Percentiles rank a stretch among this genome's conserved stretches.
These are phyloP conservation scores for Drosophila bifasciata DNA, from an alignment of 1,140 invertebrate genomes.

Conservation along the genomic window DNA sequence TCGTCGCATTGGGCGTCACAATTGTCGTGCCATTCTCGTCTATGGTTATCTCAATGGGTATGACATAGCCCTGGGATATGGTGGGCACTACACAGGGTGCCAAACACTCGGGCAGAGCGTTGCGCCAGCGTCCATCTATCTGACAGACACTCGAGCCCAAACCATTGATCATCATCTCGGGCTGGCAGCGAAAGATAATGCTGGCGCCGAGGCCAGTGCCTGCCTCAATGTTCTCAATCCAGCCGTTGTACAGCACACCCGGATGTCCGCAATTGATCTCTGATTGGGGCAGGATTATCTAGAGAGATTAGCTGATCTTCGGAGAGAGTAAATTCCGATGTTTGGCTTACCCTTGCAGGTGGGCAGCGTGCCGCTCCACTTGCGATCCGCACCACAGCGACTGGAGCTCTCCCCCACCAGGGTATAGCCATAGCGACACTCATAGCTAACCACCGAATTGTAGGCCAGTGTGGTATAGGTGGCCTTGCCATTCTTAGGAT, in stretches of 20 bases:
- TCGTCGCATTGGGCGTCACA: slow-evolving; percentile 85
- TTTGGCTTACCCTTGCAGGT: slow-evolving; percentile 88
- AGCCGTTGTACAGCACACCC: slow-evolving; percentile 96
- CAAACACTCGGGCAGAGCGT: slow-evolving; percentile 94
- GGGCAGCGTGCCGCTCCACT: slow-evolving; percentile 95
- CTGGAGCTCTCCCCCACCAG: slow-evolving; percentile 94
- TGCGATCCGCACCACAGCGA: slow-evolving; percentile 94
- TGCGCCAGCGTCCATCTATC: slow-evolving; percentile 96
- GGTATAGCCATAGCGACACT: slow-evolving; percentile 95
- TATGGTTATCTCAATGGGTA: slow-evolving; percentile 81
- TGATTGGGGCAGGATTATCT: slow-evolving; percentile 76
- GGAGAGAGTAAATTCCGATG: background rate
- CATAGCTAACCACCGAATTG: slow-evolving; percentile 96
- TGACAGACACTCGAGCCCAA: slow-evolving; percentile 95
- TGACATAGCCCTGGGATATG: slow-evolving; percentile 92
- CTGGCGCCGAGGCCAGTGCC: slow-evolving; percentile 95
- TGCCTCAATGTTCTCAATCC: slow-evolving; percentile 95
- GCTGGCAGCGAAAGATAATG: slow-evolving; percentile 96
- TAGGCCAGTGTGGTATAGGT: slow-evolving; percentile 96
- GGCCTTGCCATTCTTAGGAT: slow-evolving; percentile 95
- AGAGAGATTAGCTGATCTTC: background rate
- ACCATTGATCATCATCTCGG: slow-evolving; percentile 95
- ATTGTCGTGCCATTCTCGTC: slow-evolving; percentile 81
- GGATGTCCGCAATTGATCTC: slow-evolving; percentile 98
- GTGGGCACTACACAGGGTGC: slow-evolving; percentile 96